Conservation (phyloP, 2,113 vertebrate species). For the Taurulus bubalis region DNA sequence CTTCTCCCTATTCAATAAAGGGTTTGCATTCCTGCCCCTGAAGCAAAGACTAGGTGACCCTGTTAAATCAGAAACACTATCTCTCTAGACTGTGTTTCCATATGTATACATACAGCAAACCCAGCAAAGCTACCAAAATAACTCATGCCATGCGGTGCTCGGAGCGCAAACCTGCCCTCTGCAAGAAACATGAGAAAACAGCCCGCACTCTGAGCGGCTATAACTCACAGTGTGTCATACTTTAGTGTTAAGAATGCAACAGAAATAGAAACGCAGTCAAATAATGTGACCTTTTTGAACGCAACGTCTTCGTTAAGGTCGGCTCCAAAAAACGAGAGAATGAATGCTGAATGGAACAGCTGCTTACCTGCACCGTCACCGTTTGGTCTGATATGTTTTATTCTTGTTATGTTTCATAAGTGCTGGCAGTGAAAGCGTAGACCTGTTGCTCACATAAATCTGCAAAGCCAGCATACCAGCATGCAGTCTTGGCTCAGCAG, state of each 20-base stretch:
- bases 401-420: not conserved
- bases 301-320: not conserved
- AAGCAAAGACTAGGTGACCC: conserved; percentile 56
- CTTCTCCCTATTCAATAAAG: conserved; percentile 44
- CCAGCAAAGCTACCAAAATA: conserved; percentile 64
- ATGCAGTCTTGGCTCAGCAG: conserved; percentile 34
- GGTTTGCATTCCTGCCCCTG: conserved; percentile 57
- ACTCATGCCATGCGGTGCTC: conserved; percentile 5
- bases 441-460: conserved; percentile 49
- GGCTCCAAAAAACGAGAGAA: not conserved
- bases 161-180: conserved; percentile 25
- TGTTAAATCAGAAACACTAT: conserved; percentile 51
- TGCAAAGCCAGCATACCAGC: conserved; percentile 54
- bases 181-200: conserved; percentile 52
- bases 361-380: conserved; percentile 15
- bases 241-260: conserved; percentile 14
- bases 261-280: conserved; percentile 34
- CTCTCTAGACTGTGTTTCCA: conserved; percentile 29
- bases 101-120: conserved; percentile 56
- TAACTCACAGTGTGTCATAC: conserved; percentile 29
- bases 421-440: conserved; percentile 22
- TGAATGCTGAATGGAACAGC: not conserved
- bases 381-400: conserved; percentile 35
- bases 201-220: not conserved
- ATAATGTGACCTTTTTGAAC: conserved; percentile 21